Evolutionary conservation across 2,113 vertebrate species (phyloP), one percentile per base, ranked within the genome.

Genomic region (Hippocampus comes): DNA sequence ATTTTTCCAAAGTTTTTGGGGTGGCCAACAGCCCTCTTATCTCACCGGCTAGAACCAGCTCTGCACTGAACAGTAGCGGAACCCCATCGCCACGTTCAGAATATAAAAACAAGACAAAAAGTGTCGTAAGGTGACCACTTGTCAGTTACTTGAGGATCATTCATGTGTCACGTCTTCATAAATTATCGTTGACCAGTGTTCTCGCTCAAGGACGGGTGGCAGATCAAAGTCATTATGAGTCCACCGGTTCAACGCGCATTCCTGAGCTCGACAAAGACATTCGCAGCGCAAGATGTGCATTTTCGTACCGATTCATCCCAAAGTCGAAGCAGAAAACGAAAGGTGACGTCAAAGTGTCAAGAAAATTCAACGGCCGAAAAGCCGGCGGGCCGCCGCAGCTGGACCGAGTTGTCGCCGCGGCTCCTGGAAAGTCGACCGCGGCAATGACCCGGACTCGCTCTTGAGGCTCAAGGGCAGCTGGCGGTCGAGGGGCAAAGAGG

Each of bases 351-450:
- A 38, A 25, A 25, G 2, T 55, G 51, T 56, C 18, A 21, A 67
- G 8, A 67, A 18, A 48, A 68, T 27, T 67, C 41, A 74, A 46
- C 60, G 20, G 6, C 46, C 46, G 61, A 71, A 30, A 76, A 43
- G 9, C 1, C 43, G 3, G 0, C 4, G 43, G 43, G 43, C 43
- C 12, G 9, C 30, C 3, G 30, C 30, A 43, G 9, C 9, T 12
- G 14, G 3, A 38, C 34, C 0, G 34, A 38, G 34, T 38, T 1
- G 34, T 38, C 34, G 34, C 34, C 34, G 34, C 34, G 2, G 64
- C 12, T 67, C 17, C 43, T 11, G 43, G 17, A 67, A 48, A 27
- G 14, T 51, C 25, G 23, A 59, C 27, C 20, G 53, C 63, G 41
- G 67, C 49, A 57, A 5, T 4, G 63, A 64, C 7, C 55, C 23